Percentiles rank a stretch among this genome's conserved stretches.
phyloP scores from a whole-genome alignment of 2,113 vertebrate species.

The Prolemur simus region DNA sequence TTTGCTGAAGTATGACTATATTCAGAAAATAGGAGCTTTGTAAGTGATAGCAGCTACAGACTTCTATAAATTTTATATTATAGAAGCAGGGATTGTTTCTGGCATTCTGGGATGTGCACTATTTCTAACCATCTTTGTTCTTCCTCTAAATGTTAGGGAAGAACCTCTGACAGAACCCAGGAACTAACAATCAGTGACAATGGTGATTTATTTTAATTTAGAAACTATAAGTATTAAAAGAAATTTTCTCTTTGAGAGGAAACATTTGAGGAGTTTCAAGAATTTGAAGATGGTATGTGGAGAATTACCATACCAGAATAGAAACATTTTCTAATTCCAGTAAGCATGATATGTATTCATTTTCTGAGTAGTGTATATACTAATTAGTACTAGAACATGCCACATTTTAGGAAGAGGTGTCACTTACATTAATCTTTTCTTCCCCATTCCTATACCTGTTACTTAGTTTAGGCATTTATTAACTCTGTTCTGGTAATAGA shows the following conservation, averaged over 20 bases:
- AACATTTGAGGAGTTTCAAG: slow-evolving; percentile 36
- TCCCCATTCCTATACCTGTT: background rate
- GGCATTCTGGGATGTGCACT: background rate
- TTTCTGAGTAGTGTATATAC: background rate
- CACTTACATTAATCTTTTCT: background rate
- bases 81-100: background rate
- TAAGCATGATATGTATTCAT: background rate
- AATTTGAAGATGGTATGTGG: background rate
- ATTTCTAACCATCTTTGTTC: background rate
- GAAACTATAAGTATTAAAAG: background rate
- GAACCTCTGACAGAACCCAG: background rate
- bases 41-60: background rate
- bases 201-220: slow-evolving; percentile 41
- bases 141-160: background rate
- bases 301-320: background rate
- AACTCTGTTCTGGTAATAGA: background rate
- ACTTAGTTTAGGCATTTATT: background rate
- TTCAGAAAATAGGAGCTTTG: background rate
- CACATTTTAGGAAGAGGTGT: background rate
- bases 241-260: slow-evolving; percentile 10
- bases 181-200: background rate
- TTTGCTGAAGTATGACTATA: background rate
- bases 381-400: slow-evolving; percentile 15
- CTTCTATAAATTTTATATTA: background rate
- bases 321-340: background rate